Conservation (phyloP, 2,797 vertebrate genomes). For the Darevskia mixta region DNA sequence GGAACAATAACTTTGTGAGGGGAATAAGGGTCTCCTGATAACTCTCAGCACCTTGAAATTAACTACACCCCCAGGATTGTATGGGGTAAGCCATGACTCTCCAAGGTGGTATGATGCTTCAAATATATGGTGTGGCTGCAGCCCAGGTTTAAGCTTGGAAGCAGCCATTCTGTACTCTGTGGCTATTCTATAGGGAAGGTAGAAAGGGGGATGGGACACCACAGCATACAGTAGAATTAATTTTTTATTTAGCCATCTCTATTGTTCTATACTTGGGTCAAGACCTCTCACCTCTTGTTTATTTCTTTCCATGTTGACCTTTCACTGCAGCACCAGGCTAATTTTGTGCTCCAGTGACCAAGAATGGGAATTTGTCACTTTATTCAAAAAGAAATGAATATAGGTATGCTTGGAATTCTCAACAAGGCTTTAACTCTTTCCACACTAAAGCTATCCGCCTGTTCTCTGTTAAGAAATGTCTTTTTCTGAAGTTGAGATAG, state of each 20-base stretch:
- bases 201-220: neutral
- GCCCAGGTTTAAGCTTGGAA: neutral
- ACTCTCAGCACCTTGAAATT: too few species aligned
- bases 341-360: slow-evolving; percentile 88
- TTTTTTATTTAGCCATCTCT: slow-evolving; percentile 59
- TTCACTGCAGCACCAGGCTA: slow-evolving; percentile 82
- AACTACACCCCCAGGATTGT: too few species aligned
- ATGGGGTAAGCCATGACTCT: too few species aligned
- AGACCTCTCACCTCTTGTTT: slow-evolving; percentile 72
- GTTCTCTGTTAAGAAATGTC: slow-evolving; percentile 67
- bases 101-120: too few species aligned
- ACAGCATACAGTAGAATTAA: slow-evolving; percentile 52
- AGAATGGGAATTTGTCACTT: slow-evolving; percentile 86
- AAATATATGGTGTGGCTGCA: too few species aligned
- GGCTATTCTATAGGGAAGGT: slow-evolving; percentile 20
- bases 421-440: slow-evolving; percentile 68
- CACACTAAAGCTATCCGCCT: slow-evolving; percentile 59
- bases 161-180: neutral
- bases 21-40: too few species aligned
- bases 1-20: too few species aligned
- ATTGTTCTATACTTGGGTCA: slow-evolving; percentile 50
- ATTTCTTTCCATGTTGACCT: slow-evolving; percentile 79
- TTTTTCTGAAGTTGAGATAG: slow-evolving; percentile 41
- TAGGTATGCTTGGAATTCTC: slow-evolving; percentile 78
- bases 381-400: slow-evolving; percentile 84